Evolutionary conservation across 1,140 invertebrate genomes (phyloP).

Genomic region (Macrocentrus cingulum): DNA sequence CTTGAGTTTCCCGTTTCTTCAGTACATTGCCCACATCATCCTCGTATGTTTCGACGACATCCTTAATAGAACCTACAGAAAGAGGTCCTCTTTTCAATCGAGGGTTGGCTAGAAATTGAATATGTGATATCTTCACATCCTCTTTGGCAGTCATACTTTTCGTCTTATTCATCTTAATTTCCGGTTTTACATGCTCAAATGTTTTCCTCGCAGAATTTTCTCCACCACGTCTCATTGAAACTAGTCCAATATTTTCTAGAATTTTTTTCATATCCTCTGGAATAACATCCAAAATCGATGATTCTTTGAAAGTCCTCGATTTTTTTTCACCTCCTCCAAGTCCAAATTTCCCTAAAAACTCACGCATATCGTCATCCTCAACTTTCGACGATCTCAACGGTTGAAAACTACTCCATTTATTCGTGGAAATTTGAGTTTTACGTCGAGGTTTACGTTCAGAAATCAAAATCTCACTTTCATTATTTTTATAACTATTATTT

Average conservation of each 20-base stretch:
- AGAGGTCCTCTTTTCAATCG: constrained; percentile 52
- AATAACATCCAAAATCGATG: constrained; percentile 53
- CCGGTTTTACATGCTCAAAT: too few relatives aligned
- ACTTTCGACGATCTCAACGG: constrained; percentile 58
- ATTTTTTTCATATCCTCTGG: constrained; percentile 59
- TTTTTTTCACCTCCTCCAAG: constrained; percentile 44
- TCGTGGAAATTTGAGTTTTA: constrained; percentile 36
- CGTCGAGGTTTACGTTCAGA: constrained; percentile 34
- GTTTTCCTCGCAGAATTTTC: too few relatives aligned
- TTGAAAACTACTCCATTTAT: constrained; percentile 63
- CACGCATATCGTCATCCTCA: constrained; percentile 60
- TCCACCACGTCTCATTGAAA: constrained; percentile 23
- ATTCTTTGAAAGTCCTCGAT: constrained; percentile 29
- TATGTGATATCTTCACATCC: too few relatives aligned
- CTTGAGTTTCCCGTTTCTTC: constrained; percentile 47
- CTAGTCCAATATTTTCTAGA: constrained; percentile 59
- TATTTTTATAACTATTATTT: too few relatives aligned
- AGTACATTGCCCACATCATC: constrained; percentile 54
- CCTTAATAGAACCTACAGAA: constrained; percentile 53
- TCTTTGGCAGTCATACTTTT: too few relatives aligned
- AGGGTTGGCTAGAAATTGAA: constrained; percentile 47
- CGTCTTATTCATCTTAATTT: too few relatives aligned
- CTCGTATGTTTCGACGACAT: constrained; percentile 49
- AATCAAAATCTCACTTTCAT: constrained; percentile 45
- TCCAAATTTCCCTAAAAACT: constrained; percentile 62